These are phyloP conservation scores for Horisme vitalbata DNA, from an alignment of 2,888 invertebrate species.

Conservation along the genomic window DNA sequence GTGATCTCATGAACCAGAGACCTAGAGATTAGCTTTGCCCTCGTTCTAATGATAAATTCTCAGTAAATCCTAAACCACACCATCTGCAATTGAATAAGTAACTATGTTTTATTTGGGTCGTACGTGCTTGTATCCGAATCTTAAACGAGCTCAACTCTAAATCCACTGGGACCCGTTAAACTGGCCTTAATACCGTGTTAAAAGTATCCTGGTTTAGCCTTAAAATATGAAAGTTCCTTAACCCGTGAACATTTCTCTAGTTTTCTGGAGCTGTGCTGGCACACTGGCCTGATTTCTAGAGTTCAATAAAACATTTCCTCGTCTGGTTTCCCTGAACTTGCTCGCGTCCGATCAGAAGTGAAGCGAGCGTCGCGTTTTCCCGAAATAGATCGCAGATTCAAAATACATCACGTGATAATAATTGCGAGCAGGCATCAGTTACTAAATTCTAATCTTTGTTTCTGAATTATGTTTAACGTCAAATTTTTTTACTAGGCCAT, in stretches of 20 bases:
- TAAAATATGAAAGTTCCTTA: conserved; percentile 36
- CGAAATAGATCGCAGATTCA: conserved; percentile 54
- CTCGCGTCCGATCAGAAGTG: conserved; percentile 52
- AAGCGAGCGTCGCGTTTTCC: conserved; percentile 41
- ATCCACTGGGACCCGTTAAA: conserved; percentile 47
- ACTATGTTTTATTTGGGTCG: conserved; percentile 61
- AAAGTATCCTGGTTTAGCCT: conserved; percentile 36
- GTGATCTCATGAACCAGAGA: conserved; percentile 21
- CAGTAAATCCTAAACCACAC: conserved; percentile 25
- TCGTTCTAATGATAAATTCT: conserved; percentile 14
- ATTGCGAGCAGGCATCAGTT: no score
- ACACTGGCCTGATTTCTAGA: conserved; percentile 61
- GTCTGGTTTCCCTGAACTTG: conserved; percentile 77
- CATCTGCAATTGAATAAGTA: conserved; percentile 44
- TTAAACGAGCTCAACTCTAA: conserved; percentile 48
- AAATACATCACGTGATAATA: conserved; percentile 51
- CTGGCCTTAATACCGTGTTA: conserved; percentile 47
- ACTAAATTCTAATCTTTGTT: no score
- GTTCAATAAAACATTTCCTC: conserved; percentile 68
- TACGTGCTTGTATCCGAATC: conserved; percentile 60
- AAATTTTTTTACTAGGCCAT: no score
- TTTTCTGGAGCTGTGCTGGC: conserved; percentile 44
- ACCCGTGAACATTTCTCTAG: conserved; percentile 29
- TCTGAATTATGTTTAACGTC: no score
- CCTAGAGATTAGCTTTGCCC: conserved; percentile 1